Conservation (phyloP, 2,113 vertebrate species). For the Tor tambroides region DNA sequence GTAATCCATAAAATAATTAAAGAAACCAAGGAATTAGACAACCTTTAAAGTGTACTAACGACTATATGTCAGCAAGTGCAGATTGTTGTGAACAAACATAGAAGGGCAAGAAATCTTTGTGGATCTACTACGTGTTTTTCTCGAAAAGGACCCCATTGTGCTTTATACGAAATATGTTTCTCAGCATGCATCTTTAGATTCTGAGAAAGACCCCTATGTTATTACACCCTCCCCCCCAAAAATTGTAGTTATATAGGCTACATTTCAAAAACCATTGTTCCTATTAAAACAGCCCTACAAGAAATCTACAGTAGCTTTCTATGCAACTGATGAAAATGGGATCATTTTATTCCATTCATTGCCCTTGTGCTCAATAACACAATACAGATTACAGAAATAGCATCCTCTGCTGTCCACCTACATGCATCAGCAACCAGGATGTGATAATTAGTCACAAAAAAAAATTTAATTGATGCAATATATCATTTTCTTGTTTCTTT, state of each 20-base stretch:
- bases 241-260: background rate
- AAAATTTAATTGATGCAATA: background rate
- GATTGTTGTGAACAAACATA: background rate
- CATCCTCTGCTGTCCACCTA: constrained; percentile 2
- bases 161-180: background rate
- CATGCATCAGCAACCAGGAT: background rate
- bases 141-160: background rate
- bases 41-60: background rate
- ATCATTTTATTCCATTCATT: background rate
- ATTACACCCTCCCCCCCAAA: background rate
- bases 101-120: background rate
- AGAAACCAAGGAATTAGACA: background rate
- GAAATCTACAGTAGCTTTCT: background rate
- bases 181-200: background rate
- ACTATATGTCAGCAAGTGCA: background rate
- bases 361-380: background rate
- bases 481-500: background rate
- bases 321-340: background rate
- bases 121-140: background rate
- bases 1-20: background rate
- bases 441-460: background rate
- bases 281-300: background rate
- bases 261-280: background rate
- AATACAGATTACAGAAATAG: constrained; percentile 8
- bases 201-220: background rate